Evolutionary conservation across 2,113 vertebrate species (phyloP).

Genomic region (Naja naja): DNA sequence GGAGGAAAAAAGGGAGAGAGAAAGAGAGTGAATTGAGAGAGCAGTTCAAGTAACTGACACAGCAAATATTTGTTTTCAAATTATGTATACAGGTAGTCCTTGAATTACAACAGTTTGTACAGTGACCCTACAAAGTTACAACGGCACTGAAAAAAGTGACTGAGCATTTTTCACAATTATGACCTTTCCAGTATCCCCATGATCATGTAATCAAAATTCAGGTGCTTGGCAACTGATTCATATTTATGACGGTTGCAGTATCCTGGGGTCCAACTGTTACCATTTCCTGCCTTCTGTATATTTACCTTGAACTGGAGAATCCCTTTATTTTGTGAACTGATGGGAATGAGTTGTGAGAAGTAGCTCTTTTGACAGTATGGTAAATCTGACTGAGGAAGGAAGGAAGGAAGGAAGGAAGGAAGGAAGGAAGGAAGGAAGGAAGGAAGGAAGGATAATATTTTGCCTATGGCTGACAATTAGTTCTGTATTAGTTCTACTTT

Average conservation of each 20-base stretch:
- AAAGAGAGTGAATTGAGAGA: neutral
- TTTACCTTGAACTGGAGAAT: neutral
- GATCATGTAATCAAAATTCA: neutral
- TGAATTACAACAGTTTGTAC: neutral
- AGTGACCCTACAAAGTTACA: neutral
- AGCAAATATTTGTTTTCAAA: neutral
- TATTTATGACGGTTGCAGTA: neutral
- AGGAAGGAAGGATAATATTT: neutral
- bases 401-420: neutral
- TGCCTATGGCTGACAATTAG: slow-evolving; percentile 22
- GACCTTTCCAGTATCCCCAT: neutral
- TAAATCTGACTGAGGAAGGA: slow-evolving; percentile 9
- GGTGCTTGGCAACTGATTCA: neutral
- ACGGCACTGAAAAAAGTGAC: neutral
- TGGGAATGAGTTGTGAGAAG: neutral
- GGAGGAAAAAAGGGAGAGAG: neutral
- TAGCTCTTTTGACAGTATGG: slow-evolving; percentile 2
- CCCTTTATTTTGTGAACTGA: slow-evolving; percentile 6
- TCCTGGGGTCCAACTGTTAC: neutral
- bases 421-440: neutral
- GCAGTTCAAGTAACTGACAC: neutral
- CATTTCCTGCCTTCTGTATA: neutral
- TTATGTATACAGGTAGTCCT: neutral
- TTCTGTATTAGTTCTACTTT: slow-evolving; percentile 11
- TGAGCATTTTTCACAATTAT: neutral